Conservation (phyloP, 2,888 invertebrate species). For the Trachelus stipa region DNA sequence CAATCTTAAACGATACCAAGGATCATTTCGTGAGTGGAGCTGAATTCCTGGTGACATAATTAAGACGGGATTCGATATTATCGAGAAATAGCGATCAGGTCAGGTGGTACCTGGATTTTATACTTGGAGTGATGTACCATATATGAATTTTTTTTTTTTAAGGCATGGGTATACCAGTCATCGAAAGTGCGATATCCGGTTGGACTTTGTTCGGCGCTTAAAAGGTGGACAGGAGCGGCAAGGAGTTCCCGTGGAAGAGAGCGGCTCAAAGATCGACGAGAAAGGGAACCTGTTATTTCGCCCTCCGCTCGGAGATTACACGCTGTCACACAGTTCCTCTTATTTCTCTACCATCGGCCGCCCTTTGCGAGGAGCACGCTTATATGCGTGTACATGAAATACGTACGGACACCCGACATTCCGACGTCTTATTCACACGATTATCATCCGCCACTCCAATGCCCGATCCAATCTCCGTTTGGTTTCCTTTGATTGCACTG, state of each 20-base stretch:
- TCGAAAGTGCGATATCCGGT: background rate
- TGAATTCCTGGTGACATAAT: background rate
- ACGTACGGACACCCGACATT: constrained; percentile 33
- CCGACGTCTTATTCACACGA: constrained; percentile 55
- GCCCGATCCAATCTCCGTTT: constrained; percentile 3
- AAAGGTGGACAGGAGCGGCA: background rate
- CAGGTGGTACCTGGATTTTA: background rate
- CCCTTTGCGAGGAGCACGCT: constrained; percentile 11
- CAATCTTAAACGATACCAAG: background rate
- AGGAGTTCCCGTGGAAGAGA: constrained; percentile 10
- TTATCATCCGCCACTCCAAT: constrained; percentile 34
- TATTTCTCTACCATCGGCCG: constrained; percentile 13
- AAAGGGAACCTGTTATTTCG: constrained; percentile 64
- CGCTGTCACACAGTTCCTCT: constrained; percentile 60
- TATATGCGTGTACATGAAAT: constrained; percentile 21
- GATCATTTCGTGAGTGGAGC: background rate
- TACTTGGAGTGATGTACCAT: background rate
- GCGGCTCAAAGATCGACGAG: constrained; percentile 29
- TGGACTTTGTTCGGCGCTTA: background rate
- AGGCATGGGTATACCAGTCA: background rate
- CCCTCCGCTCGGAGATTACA: constrained; percentile 59
- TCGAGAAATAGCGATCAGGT: background rate
- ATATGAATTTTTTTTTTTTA: constrained; percentile 31
- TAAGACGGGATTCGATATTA: background rate
- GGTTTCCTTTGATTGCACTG: background rate